phyloP scores from a whole-genome alignment of 2,888 invertebrate species.

The Agrypnus murinus region DNA sequence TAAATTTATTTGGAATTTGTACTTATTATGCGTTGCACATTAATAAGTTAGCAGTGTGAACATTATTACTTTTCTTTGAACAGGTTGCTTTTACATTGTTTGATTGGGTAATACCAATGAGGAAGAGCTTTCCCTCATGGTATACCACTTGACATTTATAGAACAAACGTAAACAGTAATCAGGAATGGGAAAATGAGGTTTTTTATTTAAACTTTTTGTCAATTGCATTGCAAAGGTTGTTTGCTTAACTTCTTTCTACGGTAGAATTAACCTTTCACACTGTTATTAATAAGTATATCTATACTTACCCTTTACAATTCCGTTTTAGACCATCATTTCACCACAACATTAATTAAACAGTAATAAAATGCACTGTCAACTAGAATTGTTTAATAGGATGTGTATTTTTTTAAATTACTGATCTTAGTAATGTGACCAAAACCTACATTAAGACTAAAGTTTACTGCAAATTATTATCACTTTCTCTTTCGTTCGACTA shows the following conservation, averaged over 20 bases:
- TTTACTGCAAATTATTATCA: constrained; percentile 1
- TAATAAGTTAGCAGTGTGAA: not conserved
- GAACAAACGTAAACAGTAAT: not conserved
- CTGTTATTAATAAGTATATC: too few relatives aligned
- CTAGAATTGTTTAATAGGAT: too few relatives aligned
- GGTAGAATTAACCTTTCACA: too few relatives aligned
- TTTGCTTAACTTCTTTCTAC: too few relatives aligned
- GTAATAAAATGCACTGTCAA: too few relatives aligned
- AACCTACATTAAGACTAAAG: constrained; percentile 10
- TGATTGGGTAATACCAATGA: constrained; percentile 6
- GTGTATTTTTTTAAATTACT: too few relatives aligned
- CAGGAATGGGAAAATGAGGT: too few relatives aligned
- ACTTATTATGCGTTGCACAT: not conserved
- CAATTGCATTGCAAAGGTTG: too few relatives aligned
- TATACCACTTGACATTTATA: not conserved
- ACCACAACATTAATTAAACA: too few relatives aligned
- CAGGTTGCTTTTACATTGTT: constrained; percentile 8
- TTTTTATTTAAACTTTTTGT: too few relatives aligned
- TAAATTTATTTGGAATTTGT: not conserved
- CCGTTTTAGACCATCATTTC: too few relatives aligned
- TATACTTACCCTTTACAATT: too few relatives aligned
- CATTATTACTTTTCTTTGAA: not conserved
- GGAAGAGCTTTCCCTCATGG: constrained; percentile 18
- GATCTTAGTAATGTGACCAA: not conserved
- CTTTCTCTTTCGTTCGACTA: constrained; percentile 22